A percentile compares a stretch with the other conserved stretches of the same genome.
phyloP scores from a whole-genome alignment of 23 tunicate species.

The Diplosoma virens region DNA sequence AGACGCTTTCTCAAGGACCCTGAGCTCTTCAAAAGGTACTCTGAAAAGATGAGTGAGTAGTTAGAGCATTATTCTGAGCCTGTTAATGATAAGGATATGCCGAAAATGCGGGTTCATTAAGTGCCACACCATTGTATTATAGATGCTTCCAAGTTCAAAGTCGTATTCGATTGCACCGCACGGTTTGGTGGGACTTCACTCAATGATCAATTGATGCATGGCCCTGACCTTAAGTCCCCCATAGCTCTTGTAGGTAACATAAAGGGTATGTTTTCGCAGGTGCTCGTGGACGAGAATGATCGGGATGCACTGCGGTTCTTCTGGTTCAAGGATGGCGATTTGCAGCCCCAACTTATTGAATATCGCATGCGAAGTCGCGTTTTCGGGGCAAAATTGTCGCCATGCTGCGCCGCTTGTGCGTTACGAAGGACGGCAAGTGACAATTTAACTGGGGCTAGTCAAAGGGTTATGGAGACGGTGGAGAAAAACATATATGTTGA shows the following conservation, averaged over 20 bases:
- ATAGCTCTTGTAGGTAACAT: background rate
- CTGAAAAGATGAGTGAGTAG: background rate
- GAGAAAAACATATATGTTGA: background rate
- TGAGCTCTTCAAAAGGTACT: background rate
- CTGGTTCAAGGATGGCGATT: background rate
- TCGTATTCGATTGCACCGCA: slow-evolving; percentile 11
- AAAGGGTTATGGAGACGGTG: background rate
- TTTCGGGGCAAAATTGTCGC: slow-evolving; percentile 6
- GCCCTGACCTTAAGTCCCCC: background rate
- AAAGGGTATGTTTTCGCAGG: slow-evolving; percentile 9
- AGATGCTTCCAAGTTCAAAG: background rate
- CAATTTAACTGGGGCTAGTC: background rate
- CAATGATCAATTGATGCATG: background rate
- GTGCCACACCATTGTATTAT: slow-evolving; percentile 13
- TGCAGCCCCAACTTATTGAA: background rate
- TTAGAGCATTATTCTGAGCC: background rate
- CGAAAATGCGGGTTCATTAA: too few species aligned
- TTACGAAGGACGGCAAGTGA: background rate
- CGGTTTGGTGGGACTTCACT: background rate
- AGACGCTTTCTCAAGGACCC: background rate
- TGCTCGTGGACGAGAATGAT: background rate
- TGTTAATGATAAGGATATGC: background rate
- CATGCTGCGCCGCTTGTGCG: slow-evolving; percentile 13
- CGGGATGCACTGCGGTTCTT: background rate
- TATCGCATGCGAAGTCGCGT: slow-evolving; percentile 19